phyloP scores from a whole-genome alignment of 2,888 invertebrate genomes.

The Dynastes maya region DNA sequence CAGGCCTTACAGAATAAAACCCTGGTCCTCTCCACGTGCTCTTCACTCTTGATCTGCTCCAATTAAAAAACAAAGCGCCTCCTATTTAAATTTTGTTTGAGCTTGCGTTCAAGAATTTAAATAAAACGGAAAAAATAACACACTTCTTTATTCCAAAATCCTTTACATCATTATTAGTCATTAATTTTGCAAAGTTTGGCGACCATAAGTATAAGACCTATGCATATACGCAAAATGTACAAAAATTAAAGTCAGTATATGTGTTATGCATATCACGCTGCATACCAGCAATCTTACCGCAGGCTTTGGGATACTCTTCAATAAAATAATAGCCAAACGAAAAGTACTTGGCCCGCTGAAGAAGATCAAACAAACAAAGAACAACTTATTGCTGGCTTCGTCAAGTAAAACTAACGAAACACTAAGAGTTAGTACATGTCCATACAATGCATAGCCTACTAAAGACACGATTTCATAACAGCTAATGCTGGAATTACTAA shows the following conservation, averaged over 20 bases:
- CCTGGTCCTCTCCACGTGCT: too few relatives aligned
- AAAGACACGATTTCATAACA: conserved; percentile 68
- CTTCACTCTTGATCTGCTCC: too few relatives aligned
- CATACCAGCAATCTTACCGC: conserved; percentile 71
- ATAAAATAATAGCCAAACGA: conserved; percentile 69
- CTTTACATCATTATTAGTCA: neutral
- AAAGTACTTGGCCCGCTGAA: conserved; percentile 72
- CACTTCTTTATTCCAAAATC: conserved; percentile 7
- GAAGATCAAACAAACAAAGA: conserved; percentile 69
- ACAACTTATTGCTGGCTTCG: conserved; percentile 69
- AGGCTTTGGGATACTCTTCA: conserved; percentile 70
- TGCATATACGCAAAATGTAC: conserved; percentile 73
- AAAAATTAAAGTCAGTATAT: conserved; percentile 72
- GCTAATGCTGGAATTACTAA: conserved; percentile 65
- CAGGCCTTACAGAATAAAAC: too few relatives aligned
- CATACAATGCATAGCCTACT: conserved; percentile 71
- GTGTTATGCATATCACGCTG: conserved; percentile 68
- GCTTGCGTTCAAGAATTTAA: too few relatives aligned
- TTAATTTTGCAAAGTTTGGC: neutral
- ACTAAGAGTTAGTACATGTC: conserved; percentile 70
- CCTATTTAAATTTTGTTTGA: too few relatives aligned
- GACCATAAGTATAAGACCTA: conserved; percentile 67
- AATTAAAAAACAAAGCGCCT: too few relatives aligned
- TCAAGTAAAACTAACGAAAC: conserved; percentile 68
- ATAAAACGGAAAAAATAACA: too few relatives aligned